phyloP scores from a whole-genome alignment of 2,797 vertebrate genomes.

The Parambassis ranga region DNA sequence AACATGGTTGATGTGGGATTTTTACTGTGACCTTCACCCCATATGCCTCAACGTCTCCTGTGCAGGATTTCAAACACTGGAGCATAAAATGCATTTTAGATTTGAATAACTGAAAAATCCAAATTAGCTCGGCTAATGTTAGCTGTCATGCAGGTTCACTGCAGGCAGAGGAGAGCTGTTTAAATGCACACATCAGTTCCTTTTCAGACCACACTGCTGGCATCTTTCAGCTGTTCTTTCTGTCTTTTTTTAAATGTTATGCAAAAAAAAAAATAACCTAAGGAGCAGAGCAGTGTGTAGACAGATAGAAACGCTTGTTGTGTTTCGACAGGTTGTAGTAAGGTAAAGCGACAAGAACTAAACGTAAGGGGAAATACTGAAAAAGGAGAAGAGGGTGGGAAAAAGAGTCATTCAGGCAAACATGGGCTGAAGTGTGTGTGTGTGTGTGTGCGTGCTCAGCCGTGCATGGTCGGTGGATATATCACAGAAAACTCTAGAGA shows the following conservation, averaged over 20 bases:
- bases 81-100: slow-evolving; percentile 35
- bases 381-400: background rate
- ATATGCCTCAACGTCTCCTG: slow-evolving; percentile 1
- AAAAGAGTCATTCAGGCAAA: slow-evolving; percentile 7
- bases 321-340: slow-evolving; percentile 15
- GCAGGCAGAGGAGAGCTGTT: slow-evolving; percentile 14
- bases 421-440: background rate
- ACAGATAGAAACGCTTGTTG: background rate
- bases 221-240: background rate
- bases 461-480: slow-evolving; percentile 32
- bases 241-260: slow-evolving; percentile 12
- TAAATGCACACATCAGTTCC: slow-evolving; percentile 49
- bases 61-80: slow-evolving; percentile 19
- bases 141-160: background rate
- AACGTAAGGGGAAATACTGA: slow-evolving; percentile 10
- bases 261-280: background rate
- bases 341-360: background rate
- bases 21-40: slow-evolving; percentile 43
- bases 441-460: slow-evolving; percentile 23
- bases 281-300: background rate
- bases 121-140: slow-evolving; percentile 22
- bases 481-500: slow-evolving; percentile 45
- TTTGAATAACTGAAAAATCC: slow-evolving; percentile 28
- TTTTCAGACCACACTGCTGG: slow-evolving; percentile 42
- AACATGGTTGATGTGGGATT: slow-evolving; percentile 37